Evolutionary conservation across 2,888 invertebrate species (phyloP), one percentile per base, ranked within the genome.

Genomic region (Tubulanus polymorphus): DNA sequence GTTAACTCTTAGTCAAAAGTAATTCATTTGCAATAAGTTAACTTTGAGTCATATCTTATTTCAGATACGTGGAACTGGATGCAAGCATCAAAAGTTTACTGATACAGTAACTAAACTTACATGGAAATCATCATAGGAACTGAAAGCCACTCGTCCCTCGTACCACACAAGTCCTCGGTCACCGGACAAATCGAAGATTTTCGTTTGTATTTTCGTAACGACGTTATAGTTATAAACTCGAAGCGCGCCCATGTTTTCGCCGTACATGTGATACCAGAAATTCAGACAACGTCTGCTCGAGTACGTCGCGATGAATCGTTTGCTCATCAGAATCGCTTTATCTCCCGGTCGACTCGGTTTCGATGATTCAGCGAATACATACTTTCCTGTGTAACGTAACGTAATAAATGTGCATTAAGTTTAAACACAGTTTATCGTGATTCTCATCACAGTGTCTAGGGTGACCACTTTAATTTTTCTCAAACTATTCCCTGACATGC

Each of bases 281-380:
- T 59, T 61, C 15, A 75, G 59, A 57, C 75, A 75, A 49, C 65
- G 72, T 12, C 65, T 64, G 10, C 68, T 58, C 25, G 60, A 64
- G 1, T 68, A 59, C 45, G 58, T 59, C 15, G 71, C n/a, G 51
- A 50, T 15, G 26, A 37, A 35, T 3, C 28, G 41, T 6, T 25
- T 29, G 29, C 69, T 68, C 18, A 64, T 54, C 12, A 86, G 76
- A 56, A 82, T 74, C 0, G 85, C 85, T 35, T 78, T 78, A 68
- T 85, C 85, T 2, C 85, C 84, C 1, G 84, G 83, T 57, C 81
- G 66, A 41, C 84, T 74, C 1, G 85, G 85, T 63, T 81, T 82
- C 2, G 83, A 79, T 0, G 85, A 81, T 69, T 85, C 84, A 45
- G 85, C 84, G 70, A 75, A 85, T 1, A 84, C 80, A 64, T 84